phyloP scores from a whole-genome alignment of 2,113 vertebrate genomes.

The Megaleporinus macrocephalus region DNA sequence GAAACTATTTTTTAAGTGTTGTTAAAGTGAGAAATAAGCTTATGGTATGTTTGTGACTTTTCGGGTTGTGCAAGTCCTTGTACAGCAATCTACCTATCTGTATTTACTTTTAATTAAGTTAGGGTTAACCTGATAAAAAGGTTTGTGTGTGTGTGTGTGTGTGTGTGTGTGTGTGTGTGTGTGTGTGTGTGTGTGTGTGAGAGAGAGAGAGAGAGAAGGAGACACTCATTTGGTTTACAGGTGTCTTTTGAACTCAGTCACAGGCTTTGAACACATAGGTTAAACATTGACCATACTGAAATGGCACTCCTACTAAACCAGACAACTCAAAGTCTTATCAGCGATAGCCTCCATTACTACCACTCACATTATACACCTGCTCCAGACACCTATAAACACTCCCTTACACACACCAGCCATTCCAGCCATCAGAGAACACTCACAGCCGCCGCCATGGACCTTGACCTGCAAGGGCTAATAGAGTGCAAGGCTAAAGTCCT shows the following conservation, averaged over 20 bases:
- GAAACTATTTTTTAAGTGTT: too few species aligned
- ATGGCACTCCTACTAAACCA: constrained; percentile 24
- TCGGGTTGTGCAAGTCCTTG: too few species aligned
- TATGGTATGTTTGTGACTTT: too few species aligned
- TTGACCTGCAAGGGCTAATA: constrained; percentile 26
- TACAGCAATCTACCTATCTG: too few species aligned
- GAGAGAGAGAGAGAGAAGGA: constrained; percentile 5
- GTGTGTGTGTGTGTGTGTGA: constrained; percentile 4
- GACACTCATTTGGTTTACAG: background rate
- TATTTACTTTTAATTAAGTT: too few species aligned
- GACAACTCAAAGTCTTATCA: constrained; percentile 60
- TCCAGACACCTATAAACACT: constrained; percentile 53
- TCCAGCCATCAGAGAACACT: background rate
- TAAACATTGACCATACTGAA: constrained; percentile 45
- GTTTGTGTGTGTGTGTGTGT: constrained; percentile 30
- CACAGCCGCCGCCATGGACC: background rate
- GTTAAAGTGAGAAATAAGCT: too few species aligned
- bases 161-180: background rate
- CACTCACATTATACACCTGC: constrained; percentile 47
- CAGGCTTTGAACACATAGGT: background rate
- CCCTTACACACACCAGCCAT: constrained; percentile 26
- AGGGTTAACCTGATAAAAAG: too few species aligned
- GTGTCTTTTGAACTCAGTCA: constrained; percentile 31
- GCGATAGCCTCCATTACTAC: constrained; percentile 60
- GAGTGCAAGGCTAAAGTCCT: constrained; percentile 7